These are phyloP conservation scores for Agonopterix subpropinquella DNA, from an alignment of 2,888 invertebrate genomes.

Conservation along the genomic window DNA sequence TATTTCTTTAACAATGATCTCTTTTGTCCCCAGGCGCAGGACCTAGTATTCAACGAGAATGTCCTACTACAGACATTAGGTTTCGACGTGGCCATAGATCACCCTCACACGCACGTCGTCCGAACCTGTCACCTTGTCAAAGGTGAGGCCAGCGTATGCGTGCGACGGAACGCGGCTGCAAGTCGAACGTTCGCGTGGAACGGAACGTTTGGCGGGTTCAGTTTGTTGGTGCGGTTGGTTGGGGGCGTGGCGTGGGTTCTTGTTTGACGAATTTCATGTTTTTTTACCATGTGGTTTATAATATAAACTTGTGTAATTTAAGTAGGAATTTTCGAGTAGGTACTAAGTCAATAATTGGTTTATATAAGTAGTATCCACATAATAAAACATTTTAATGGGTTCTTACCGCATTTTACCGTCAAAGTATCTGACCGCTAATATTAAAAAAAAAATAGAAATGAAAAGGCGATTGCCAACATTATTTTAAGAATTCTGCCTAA, in stretches of 20 bases:
- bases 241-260: background rate
- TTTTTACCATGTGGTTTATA: background rate
- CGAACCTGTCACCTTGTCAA: conserved; percentile 96
- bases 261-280: background rate
- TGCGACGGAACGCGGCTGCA: conserved; percentile 7
- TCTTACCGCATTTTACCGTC: no score
- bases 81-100: conserved; percentile 98
- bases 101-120: conserved; percentile 98
- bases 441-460: no score
- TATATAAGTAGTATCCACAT: background rate
- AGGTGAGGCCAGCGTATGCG: conserved; percentile 78
- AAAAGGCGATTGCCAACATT: no score
- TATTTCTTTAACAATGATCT: background rate
- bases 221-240: conserved; percentile 15
- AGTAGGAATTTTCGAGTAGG: background rate
- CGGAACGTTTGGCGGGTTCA: conserved; percentile 7
- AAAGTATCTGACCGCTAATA: no score
- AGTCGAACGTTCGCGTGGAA: conserved; percentile 3
- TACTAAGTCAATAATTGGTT: background rate
- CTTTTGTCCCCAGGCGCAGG: conserved; percentile 82
- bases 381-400: no score
- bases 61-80: conserved; percentile 97
- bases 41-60: conserved; percentile 97
- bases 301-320: background rate
- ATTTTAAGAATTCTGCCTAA: no score